Conservation (phyloP, 2,888 invertebrate genomes). For the Agonum fuliginosum region DNA sequence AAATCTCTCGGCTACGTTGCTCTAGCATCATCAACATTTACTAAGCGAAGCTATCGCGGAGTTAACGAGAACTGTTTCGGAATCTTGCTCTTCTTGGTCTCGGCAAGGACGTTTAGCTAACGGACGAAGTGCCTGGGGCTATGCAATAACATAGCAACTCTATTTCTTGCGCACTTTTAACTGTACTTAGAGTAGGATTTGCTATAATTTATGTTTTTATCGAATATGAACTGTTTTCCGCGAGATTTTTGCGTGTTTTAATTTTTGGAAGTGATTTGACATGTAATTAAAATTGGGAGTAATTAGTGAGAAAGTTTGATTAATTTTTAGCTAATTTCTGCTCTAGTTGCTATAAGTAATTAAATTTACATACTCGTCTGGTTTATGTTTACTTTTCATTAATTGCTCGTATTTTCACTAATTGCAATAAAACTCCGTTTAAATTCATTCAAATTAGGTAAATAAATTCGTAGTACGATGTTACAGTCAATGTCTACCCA, state of each 20-base stretch:
- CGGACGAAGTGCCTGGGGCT: constrained; percentile 64
- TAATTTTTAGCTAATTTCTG: constrained; percentile 1
- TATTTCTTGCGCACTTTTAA: constrained; percentile 54
- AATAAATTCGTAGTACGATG: too few species aligned
- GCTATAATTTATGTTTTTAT: constrained; percentile 49
- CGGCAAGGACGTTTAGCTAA: constrained; percentile 66
- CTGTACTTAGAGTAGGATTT: constrained; percentile 53
- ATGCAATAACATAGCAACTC: constrained; percentile 62
- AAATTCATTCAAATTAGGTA: too few species aligned
- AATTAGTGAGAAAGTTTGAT: background rate
- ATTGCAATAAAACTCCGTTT: too few species aligned
- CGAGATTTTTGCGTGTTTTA: background rate
- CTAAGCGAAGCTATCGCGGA: background rate
- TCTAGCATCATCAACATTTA: background rate
- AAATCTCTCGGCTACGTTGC: background rate
- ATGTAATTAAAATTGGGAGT: background rate
- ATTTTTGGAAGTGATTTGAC: background rate
- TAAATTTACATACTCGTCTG: background rate
- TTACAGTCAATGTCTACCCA: too few species aligned
- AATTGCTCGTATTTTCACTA: background rate
- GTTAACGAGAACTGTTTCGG: background rate
- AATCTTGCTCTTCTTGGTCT: constrained; percentile 10
- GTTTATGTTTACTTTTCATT: background rate
- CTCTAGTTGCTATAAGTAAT: constrained; percentile 6
- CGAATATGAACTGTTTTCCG: background rate